Conservation (phyloP, 2,888 invertebrate species). For the Lepidonotus clava region DNA sequence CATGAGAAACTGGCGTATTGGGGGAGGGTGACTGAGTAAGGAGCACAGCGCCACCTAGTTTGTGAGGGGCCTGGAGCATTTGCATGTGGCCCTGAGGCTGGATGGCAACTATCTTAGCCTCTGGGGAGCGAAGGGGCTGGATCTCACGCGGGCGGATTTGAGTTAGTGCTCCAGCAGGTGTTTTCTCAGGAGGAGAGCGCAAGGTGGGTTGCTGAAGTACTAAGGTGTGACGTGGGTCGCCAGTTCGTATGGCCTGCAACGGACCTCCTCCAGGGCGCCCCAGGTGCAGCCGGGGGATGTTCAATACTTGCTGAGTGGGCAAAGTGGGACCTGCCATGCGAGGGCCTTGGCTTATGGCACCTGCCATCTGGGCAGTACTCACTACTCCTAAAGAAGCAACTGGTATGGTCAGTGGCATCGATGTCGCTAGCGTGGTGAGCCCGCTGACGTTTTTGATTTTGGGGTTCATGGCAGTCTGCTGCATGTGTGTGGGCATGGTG, state of each 20-base stretch:
- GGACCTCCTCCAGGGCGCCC: neutral
- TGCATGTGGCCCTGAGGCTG: slow-evolving; percentile 27
- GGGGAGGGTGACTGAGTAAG: neutral
- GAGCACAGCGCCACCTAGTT: neutral
- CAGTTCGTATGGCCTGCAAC: neutral
- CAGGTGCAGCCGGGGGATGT: slow-evolving; percentile 44
- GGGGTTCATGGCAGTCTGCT: neutral
- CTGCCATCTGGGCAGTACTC: slow-evolving; percentile 1
- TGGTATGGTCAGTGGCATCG: neutral
- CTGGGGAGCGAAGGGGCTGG: neutral
- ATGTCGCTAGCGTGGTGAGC: neutral
- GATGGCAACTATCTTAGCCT: slow-evolving; percentile 9
- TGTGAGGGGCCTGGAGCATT: neutral
- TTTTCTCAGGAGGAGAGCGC: neutral
- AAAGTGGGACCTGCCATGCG: neutral
- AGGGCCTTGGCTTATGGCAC: neutral
- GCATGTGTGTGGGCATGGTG: neutral
- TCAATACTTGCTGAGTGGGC: slow-evolving; percentile 15
- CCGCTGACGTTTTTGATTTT: neutral
- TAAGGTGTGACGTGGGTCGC: slow-evolving; percentile 2
- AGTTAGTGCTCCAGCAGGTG: neutral
- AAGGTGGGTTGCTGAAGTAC: slow-evolving; percentile 40
- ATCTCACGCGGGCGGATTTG: slow-evolving; percentile 18
- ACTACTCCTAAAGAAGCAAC: slow-evolving; percentile 28
- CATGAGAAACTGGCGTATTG: neutral